phyloP scores from a whole-genome alignment of 2,888 invertebrate species.

The Tuta absoluta region DNA sequence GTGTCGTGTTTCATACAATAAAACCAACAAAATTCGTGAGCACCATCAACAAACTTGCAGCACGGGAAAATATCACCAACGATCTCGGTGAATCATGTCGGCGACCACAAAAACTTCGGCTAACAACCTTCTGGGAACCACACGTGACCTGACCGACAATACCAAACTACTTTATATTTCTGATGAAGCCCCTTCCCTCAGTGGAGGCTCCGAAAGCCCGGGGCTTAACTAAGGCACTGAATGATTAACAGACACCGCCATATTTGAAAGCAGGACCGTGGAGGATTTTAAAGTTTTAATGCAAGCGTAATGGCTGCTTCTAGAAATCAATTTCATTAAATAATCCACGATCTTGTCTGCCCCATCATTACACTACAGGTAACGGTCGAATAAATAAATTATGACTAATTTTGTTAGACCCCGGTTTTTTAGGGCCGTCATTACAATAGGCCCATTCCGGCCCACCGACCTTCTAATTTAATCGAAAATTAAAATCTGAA shows the following conservation, averaged over 20 bases:
- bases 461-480: constrained; percentile 35
- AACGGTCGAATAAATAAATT: constrained; percentile 26
- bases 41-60: constrained; percentile 17
- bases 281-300: constrained; percentile 50
- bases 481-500: constrained; percentile 53
- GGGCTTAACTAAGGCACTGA: constrained; percentile 26
- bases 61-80: constrained; percentile 61
- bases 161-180: constrained; percentile 29
- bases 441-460: constrained; percentile 29
- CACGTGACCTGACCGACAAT: constrained; percentile 44
- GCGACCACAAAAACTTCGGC: constrained; percentile 50
- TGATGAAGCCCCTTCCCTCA: constrained; percentile 6
- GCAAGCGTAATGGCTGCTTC: constrained; percentile 45
- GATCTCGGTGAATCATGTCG: constrained; percentile 66
- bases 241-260: constrained; percentile 30
- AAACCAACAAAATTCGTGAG: constrained; percentile 3
- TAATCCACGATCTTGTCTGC: constrained; percentile 38
- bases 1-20: constrained; percentile 9
- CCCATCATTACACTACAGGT: constrained; percentile 22
- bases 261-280: constrained; percentile 28
- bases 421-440: constrained; percentile 21
- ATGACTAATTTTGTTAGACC: constrained; percentile 24
- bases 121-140: constrained; percentile 65
- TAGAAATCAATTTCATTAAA: constrained; percentile 53
- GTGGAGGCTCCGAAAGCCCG: constrained; percentile 12